phyloP scores from a whole-genome alignment of 2,888 invertebrate species.

The Pyrrhia umbra region DNA sequence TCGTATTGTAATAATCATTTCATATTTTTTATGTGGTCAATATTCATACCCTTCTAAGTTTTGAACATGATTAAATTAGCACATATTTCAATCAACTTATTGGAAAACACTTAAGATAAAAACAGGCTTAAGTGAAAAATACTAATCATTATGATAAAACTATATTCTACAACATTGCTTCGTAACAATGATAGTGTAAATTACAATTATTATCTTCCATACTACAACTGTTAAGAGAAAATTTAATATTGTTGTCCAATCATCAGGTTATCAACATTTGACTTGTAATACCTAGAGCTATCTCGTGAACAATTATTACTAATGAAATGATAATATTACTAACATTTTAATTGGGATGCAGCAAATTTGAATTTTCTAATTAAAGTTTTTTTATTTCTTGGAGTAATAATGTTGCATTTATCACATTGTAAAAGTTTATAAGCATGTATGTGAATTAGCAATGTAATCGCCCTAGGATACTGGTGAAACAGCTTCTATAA shows the following conservation, averaged over 20 bases:
- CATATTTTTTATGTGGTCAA: too few relatives aligned
- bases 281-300: conserved; percentile 13
- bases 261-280: conserved; percentile 32
- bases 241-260: conserved; percentile 14
- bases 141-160: not conserved
- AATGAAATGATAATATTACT: conserved; percentile 5
- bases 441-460: too few relatives aligned
- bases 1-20: too few relatives aligned
- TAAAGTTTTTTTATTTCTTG: too few relatives aligned
- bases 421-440: too few relatives aligned
- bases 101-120: not conserved
- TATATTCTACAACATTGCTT: not conserved
- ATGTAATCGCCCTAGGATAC: too few relatives aligned
- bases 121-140: not conserved
- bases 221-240: conserved; percentile 9
- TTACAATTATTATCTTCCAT: conserved; percentile 16
- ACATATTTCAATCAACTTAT: not conserved
- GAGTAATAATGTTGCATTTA: too few relatives aligned
- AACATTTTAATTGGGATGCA: conserved; percentile 1
- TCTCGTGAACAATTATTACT: conserved; percentile 6
- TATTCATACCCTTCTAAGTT: too few relatives aligned
- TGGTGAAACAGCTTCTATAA: too few relatives aligned
- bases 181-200: not conserved
- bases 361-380: too few relatives aligned
- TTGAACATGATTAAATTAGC: not conserved